Conservation (phyloP, 2,113 vertebrate species). For the human region GRCh38 chr3:124884001-124884500, state of each 20-base stretch:
- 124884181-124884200: background rate
- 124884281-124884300: background rate
- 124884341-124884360: background rate
- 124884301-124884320: background rate
- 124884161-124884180: background rate
- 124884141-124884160: background rate
- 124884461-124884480: too few relatives aligned
- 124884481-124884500: too few relatives aligned
- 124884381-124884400: background rate
- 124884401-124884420: background rate
- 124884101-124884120: background rate
- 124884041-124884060: background rate
- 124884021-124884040: background rate
- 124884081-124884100: background rate
- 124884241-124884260: background rate
- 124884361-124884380: background rate
- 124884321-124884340: background rate
- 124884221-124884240: background rate
- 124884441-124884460: too few relatives aligned
- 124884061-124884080: background rate
- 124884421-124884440: too few relatives aligned
- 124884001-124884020: background rate
- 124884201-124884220: background rate
- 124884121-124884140: slow-evolving; percentile 10
- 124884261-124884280: background rate